Base-by-base conservation (phyloP, 2,797 vertebrate species). In the Spinus olivaceus region DNA sequence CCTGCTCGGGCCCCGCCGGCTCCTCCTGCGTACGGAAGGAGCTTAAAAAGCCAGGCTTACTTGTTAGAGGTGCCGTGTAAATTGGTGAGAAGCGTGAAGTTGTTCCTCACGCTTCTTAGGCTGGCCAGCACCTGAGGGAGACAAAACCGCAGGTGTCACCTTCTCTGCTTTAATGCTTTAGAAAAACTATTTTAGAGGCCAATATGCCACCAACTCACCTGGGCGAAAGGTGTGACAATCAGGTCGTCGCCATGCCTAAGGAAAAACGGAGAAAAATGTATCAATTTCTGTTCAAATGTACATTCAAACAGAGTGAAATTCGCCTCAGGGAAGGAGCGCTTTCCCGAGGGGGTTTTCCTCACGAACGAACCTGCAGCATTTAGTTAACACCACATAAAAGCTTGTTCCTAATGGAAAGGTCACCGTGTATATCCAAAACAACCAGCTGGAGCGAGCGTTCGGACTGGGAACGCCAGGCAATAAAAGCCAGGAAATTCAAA, bases 211-310 rank as follows among this genome's bases (percentile, higher is more conserved):
- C 44, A 24, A 97, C 97, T 90, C 97, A 99, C 99, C 99, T 99
- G 99, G 35, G 99, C 99, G 64, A 99, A 99, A 4, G 99, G 99
- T 37, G 99, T 99, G 92, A 99, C 99, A 14, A 99, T 99, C 98
- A 99, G 95, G 98, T 99, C 99, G 70, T 99, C 99, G 51, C 98
- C 98, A 5, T 99, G 99, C 97, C 99, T 99, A 66, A 32, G 89
- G 92, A 95, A 72, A 95, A 81, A 95, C 0, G 47, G 82, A 89
- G 84, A 67, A 80, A 88, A 89, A 72, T 0, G 2, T 4, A 11
- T 63, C 9, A 78, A 59, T 74, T 94, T 41, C 27, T 50, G 32
- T 44, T 12, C 4, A 56, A 49, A 73, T 61, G 44, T 30, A 54
- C 49, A 35, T 47, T 67, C 10, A 37, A 49, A 22, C 27, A 12